These are phyloP conservation scores for Dioctria rufipes DNA, from an alignment of 2,888 invertebrate genomes.

Conservation along the genomic window DNA sequence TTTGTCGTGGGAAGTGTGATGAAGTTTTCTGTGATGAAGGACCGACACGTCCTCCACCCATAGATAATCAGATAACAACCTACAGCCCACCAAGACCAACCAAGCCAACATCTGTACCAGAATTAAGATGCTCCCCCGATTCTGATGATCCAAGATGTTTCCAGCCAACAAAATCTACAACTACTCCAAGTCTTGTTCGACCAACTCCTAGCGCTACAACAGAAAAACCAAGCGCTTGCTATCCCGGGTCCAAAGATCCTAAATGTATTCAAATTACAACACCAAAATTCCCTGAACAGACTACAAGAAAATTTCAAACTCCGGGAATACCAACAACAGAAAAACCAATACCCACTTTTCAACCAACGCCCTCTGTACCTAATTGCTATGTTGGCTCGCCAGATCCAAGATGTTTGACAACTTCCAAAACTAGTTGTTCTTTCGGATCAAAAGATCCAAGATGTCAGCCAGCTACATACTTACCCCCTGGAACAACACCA, in stretches of 20 bases:
- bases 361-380: slow-evolving; percentile 57
- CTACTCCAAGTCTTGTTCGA: background rate
- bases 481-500: slow-evolving; percentile 67
- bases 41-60: slow-evolving; percentile 59
- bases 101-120: slow-evolving; percentile 60
- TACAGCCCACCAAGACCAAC: slow-evolving; percentile 61
- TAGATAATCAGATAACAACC: slow-evolving; percentile 45
- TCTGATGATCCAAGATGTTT: background rate
- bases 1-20: slow-evolving; percentile 66
- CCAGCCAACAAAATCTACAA: slow-evolving; percentile 59
- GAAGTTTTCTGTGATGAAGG: slow-evolving; percentile 62
- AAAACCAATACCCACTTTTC: background rate
- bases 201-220: background rate
- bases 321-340: slow-evolving; percentile 64
- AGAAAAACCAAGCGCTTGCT: slow-evolving; percentile 54
- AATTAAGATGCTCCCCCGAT: slow-evolving; percentile 49
- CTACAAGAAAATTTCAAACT: slow-evolving; percentile 61
- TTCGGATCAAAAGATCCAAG: slow-evolving; percentile 64
- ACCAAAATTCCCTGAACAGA: slow-evolving; percentile 56
- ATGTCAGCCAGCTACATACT: slow-evolving; percentile 60
- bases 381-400: slow-evolving; percentile 66
- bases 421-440: slow-evolving; percentile 65
- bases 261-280: slow-evolving; percentile 62
- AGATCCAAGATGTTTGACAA: slow-evolving; percentile 65
- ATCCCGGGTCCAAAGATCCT: slow-evolving; percentile 65